Evolutionary conservation across 2,888 invertebrate genomes (phyloP).

Genomic region (Heliconius sara): DNA sequence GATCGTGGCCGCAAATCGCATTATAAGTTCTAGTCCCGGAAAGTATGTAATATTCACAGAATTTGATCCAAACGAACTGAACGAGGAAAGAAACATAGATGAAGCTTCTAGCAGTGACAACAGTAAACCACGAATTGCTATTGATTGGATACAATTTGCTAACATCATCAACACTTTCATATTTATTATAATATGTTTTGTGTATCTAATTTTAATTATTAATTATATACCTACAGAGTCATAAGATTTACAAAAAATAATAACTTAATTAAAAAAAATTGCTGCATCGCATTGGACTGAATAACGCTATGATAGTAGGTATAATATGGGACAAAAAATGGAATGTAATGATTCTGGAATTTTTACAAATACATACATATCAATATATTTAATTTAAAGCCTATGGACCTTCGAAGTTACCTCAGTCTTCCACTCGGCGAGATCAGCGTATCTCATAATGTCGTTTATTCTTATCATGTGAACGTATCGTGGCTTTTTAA

Average conservation of each 20-base stretch:
- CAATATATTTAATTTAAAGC: background rate
- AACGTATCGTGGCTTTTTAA: conserved; percentile 55
- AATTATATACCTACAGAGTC: conserved; percentile 68
- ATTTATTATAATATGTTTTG: conserved; percentile 63
- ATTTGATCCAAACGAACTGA: conserved; percentile 67
- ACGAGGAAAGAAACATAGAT: conserved; percentile 58
- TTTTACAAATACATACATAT: background rate
- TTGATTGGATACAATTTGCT: conserved; percentile 75
- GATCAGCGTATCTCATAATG: conserved; percentile 67
- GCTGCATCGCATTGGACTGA: background rate
- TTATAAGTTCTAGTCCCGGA: conserved; percentile 67
- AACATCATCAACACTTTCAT: conserved; percentile 69
- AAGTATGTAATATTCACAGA: conserved; percentile 76
- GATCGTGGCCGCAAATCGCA: conserved; percentile 63
- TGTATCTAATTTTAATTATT: conserved; percentile 67
- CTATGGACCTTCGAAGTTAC: background rate
- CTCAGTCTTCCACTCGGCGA: conserved; percentile 4
- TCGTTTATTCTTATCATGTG: conserved; percentile 78
- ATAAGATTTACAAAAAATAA: conserved; percentile 25
- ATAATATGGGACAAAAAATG: background rate
- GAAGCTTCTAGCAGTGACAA: conserved; percentile 53
- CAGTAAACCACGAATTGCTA: conserved; percentile 51
- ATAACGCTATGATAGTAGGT: background rate
- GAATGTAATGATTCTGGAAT: background rate
- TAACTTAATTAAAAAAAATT: background rate